A percentile compares a stretch with the other conserved stretches of the same genome.
Conservation (phyloP, 2,888 invertebrate species). For the Tuta absoluta region DNA sequence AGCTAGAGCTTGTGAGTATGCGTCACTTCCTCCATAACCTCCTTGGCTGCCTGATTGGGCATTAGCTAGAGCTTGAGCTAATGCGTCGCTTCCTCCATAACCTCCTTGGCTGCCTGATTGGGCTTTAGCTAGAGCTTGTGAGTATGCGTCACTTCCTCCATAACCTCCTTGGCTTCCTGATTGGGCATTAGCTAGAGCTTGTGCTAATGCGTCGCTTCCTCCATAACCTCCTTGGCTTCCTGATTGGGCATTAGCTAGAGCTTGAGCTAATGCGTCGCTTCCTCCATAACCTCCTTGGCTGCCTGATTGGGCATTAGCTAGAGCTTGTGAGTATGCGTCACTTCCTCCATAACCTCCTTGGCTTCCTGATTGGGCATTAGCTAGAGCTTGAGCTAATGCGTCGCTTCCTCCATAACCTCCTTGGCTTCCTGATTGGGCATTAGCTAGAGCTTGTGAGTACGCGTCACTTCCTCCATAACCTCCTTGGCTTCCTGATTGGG, state of each 20-base stretch:
- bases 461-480: too few species aligned
- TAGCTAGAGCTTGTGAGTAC: too few species aligned
- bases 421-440: too few species aligned
- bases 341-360: too few species aligned
- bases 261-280: slow-evolving; percentile 20
- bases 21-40: slow-evolving; percentile 29
- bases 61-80: slow-evolving; percentile 32
- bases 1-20: slow-evolving; percentile 33
- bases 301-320: slow-evolving; percentile 11
- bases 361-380: too few species aligned
- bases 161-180: slow-evolving; percentile 20
- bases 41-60: slow-evolving; percentile 10
- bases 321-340: too few species aligned
- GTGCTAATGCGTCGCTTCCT: background rate
- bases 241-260: slow-evolving; percentile 27
- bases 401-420: too few species aligned
- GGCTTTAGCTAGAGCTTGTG: slow-evolving; percentile 31
- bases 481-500: too few species aligned
- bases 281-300: slow-evolving; percentile 16
- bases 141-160: slow-evolving; percentile 19
- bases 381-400: too few species aligned
- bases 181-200: slow-evolving; percentile 10
- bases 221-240: slow-evolving; percentile 26
- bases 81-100: slow-evolving; percentile 31
- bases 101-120: slow-evolving; percentile 10